Base-by-base conservation (phyloP, 2,797 vertebrate species). In the Sebastolobus altivelis region DNA sequence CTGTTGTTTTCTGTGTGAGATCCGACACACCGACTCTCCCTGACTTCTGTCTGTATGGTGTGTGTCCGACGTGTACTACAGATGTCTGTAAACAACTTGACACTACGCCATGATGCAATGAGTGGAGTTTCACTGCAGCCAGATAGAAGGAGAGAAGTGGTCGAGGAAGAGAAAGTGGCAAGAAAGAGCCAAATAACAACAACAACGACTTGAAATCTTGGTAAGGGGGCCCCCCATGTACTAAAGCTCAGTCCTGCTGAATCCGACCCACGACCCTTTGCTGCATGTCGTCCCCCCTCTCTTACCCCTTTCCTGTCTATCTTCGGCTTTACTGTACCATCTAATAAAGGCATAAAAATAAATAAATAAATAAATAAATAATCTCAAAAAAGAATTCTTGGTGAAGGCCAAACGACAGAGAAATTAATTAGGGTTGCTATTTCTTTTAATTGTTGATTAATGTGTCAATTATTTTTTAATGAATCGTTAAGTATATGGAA, bases 381-480 rank as follows among this genome's bases (percentile, higher is more conserved):
- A 46, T 43, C 40, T 43, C 16, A 20, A 49, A 46, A 49, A 49
- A 49, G 0, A 56, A 14, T 27, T 56, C 33, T 62, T 22, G 20
- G 60, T 22, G 2, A 2, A 71, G 29, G 38, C 40, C 65, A 8
- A 12, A 18, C 56, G 18, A 72, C 20, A 11, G 20, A n/a, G 68
- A 56, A 55, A 70, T n/a, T 65, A 60, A 75, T 76, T 49, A 38
- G 11, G 6, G 33, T 60, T 35, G 29, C 13, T 40, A n/a, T 31
- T 37, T 58, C 18, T 10, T n/a, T 25, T 49, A 8, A 65, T 43
- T 59, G 49, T 33, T 65, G 63, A 69, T 73, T 68, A 59, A 69
- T 69, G 43, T 69, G 29, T 43, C 25, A 31, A n/a, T 65, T 63
- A 14, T 38, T 71, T 69, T 33, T 49, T 49, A 31, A 80, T 72